Evolutionary conservation across 2,888 invertebrate genomes (phyloP).

Genomic region (Tridacna gigas): DNA sequence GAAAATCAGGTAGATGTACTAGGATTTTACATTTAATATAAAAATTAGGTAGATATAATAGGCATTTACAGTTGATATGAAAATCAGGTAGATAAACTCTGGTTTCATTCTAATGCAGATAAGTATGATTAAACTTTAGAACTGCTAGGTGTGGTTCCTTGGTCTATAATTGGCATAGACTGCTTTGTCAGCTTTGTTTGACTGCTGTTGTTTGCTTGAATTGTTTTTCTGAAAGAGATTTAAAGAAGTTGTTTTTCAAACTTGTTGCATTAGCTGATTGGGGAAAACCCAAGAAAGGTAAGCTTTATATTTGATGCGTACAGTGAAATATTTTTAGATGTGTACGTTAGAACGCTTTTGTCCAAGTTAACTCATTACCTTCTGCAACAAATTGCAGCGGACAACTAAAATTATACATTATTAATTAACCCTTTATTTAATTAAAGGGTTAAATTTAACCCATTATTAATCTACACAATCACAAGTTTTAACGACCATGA

Average conservation of each 20-base stretch:
- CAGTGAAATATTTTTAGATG: conserved; percentile 17
- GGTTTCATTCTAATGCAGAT: too few species aligned
- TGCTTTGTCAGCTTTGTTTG: conserved; percentile 25
- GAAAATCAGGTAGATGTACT: too few species aligned
- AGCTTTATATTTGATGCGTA: conserved; percentile 30
- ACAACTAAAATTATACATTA: neutral
- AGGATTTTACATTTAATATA: too few species aligned
- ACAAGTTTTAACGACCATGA: neutral
- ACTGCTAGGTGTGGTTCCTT: neutral
- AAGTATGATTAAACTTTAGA: too few species aligned
- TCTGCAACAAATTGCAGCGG: neutral
- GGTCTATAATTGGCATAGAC: conserved; percentile 23
- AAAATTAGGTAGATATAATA: too few species aligned
- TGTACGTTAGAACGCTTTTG: conserved; percentile 19
- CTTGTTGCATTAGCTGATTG: conserved; percentile 65
- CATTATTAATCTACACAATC: too few species aligned
- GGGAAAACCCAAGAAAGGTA: conserved; percentile 66
- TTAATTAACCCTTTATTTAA: neutral
- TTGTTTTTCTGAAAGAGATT: neutral
- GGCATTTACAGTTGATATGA: too few species aligned
- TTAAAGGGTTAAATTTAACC: too few species aligned
- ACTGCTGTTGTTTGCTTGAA: neutral
- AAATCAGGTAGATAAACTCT: too few species aligned
- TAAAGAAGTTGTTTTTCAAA: conserved; percentile 41
- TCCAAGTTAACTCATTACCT: neutral